Percentiles rank a stretch among this genome's conserved stretches.
Evolutionary conservation across 2,113 vertebrate genomes (phyloP).

Genomic region (Drymodes brunneopygia): DNA sequence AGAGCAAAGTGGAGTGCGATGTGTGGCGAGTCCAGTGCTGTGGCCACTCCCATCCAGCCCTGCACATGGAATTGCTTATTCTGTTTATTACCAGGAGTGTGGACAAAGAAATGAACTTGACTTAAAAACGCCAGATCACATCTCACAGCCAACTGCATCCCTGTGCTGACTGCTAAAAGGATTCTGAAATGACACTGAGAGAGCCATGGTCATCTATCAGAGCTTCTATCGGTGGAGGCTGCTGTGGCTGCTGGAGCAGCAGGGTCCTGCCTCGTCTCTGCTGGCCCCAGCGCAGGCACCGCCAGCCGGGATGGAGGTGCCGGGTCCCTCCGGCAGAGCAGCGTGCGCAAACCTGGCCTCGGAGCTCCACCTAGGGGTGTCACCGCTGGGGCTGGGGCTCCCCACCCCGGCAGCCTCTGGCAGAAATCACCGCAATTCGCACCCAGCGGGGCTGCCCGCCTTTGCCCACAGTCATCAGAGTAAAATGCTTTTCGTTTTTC

Average conservation of each 20-base stretch:
- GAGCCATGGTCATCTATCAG: background rate
- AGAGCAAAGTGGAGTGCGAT: fast-evolving
- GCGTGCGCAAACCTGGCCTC: slow-evolving; percentile 58
- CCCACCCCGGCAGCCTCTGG: background rate
- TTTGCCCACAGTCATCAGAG: background rate
- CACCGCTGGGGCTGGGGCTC: background rate
- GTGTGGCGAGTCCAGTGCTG: fast-evolving
- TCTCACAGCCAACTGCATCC: background rate
- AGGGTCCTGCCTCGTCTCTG: background rate
- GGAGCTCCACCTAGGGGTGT: slow-evolving; percentile 72
- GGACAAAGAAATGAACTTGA: background rate
- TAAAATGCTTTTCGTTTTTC: background rate
- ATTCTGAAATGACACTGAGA: background rate
- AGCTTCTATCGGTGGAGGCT: background rate
- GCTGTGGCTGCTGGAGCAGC: background rate
- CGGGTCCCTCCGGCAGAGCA: background rate
- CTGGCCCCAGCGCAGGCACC: fast-evolving
- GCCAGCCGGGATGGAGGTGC: background rate
- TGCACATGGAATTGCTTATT: background rate
- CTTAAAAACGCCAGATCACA: background rate
- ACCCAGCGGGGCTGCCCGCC: background rate
- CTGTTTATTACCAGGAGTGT: background rate
- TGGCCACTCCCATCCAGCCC: background rate
- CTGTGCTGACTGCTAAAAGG: background rate
- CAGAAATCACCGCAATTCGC: background rate